Evolutionary conservation across 2,888 invertebrate species (phyloP), one percentile per base, ranked within the genome.

Genomic region (Drosophila meridiana): DNA sequence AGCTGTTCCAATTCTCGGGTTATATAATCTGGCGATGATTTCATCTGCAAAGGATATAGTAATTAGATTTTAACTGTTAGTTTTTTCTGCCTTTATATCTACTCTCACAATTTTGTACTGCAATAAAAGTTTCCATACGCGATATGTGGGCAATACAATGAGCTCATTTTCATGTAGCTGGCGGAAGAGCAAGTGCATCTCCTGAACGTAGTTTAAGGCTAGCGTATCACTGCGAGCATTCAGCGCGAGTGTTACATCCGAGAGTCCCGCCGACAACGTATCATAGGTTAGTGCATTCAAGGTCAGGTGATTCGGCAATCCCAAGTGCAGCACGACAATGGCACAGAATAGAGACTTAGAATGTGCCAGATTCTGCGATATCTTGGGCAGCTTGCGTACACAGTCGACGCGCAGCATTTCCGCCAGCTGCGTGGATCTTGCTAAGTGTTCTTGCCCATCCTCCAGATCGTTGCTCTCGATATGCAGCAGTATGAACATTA

Each of bases 71-170:
- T 11, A 9, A 32, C 32, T 20, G 20, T 20, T 20, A 20, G 28
- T 30, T 14, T 30, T 48, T 3, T 2, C 14, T 14, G 6, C 4
- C 14, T 4, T 0, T 0, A 14, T 26, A 7, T 26, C 48, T 6
- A 13, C 4, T n/a, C 68, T 30, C 30, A 84, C 85, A 64, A 67
- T 70, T 73, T 85, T 76, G 48, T 59, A 81, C 7, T 64, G 70
- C 40, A 77, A 8, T 30, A 89, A 14, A 5, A 47, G 26, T 30
- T 79, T 84, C 90, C 88, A 84, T 30, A 87, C 55, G 6, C 80
- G 73, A 57, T 82, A 69, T 26, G 40, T 87, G 13, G 76, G 82
- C 47, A 84, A 52, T 0, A 20, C 6, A 8, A 69, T 55, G 1
- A 38, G 3, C 7, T 57, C 30, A n/a, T 45, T 43, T 3, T 34